Percentiles rank a stretch among this genome's conserved stretches.
phyloP scores from a whole-genome alignment of 2,797 vertebrate species.

The Coregonus suidteri region DNA sequence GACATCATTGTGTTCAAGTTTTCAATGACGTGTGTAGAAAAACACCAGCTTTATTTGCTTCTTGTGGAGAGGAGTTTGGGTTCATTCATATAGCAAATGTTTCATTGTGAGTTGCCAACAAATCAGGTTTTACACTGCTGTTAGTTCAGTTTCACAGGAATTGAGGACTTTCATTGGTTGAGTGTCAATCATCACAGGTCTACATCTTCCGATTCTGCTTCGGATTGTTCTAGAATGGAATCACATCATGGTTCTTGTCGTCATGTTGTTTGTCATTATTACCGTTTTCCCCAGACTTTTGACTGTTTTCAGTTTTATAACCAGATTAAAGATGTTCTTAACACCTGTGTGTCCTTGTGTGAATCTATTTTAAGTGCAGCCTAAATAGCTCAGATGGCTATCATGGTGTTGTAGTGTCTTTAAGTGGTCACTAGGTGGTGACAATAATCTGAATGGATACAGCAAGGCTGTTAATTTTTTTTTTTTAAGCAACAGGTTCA shows the following conservation, averaged over 20 bases:
- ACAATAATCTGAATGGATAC: background rate
- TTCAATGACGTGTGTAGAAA: constrained; percentile 30
- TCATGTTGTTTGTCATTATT: background rate
- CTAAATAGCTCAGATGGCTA: no score
- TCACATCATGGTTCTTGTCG: background rate
- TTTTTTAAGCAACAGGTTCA: background rate
- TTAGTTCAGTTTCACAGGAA: constrained; percentile 4
- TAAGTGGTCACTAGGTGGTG: no score
- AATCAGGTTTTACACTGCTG: constrained; percentile 10
- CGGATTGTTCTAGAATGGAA: constrained; percentile 40
- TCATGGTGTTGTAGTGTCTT: background rate
- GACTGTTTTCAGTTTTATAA: background rate
- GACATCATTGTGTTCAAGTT: constrained; percentile 10
- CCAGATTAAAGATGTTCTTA: background rate
- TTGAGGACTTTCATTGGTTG: constrained; percentile 46
- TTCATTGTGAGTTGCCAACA: background rate
- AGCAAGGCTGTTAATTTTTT: background rate
- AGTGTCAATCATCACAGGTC: constrained; percentile 13
- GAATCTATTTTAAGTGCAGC: background rate
- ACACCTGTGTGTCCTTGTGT: background rate
- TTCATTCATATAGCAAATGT: no score
- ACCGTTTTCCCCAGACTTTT: background rate
- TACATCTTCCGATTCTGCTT: constrained; percentile 29
- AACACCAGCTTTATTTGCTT: background rate
- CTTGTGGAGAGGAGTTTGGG: background rate